Base-by-base conservation (phyloP, 2,888 invertebrate species). In the Ormyrus pomaceus region DNA sequence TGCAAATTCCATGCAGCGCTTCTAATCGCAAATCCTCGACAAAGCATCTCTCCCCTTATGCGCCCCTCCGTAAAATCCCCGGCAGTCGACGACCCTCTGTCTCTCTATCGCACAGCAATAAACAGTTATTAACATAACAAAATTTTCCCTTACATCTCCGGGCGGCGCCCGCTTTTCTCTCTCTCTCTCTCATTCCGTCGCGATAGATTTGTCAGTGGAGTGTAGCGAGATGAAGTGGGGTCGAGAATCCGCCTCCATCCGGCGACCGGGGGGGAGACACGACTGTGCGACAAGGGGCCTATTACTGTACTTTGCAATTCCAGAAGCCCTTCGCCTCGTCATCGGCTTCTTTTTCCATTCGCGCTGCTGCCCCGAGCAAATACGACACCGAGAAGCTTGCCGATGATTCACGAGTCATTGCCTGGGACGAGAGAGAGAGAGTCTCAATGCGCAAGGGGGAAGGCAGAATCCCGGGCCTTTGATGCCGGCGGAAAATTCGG, bases 81-180 rank as follows among this genome's bases (percentile, higher is more conserved):
- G 19, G 0, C 19, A 19, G 19, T 19, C 19, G 19, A 19, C 19
- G 19, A 19, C 19, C 19, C 19, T 19, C 19, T 19, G 1, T 55
- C 45, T 9, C n/a, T 10, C 64, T 10, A 53, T 61, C 66, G 51
- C n/a, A 6, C 45, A 66, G 77, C 79, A 79, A 82, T 77, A 82
- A 82, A 79, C 79, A 82, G 77, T 79, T 77, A 82, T 82, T 72
- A 82, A 79, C 82, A 79, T 82, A 82, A 82, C 82, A 73, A 82
- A 82, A 82, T 82, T 77, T 73, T 65, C 70, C 58, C 77, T 81
- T 77, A 61, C 62, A 58, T 51, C 70, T 64, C 19, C 19, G 19
- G 19, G 19, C 19, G 19, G 19, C 19, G 19, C 19, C 19, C 19
- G 19, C 19, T 19, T 19, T 19, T 53, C 69, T 6, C 9, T 75